Conservation (phyloP, 2,888 invertebrate species). For the Oxyscelio sp. region DNA sequence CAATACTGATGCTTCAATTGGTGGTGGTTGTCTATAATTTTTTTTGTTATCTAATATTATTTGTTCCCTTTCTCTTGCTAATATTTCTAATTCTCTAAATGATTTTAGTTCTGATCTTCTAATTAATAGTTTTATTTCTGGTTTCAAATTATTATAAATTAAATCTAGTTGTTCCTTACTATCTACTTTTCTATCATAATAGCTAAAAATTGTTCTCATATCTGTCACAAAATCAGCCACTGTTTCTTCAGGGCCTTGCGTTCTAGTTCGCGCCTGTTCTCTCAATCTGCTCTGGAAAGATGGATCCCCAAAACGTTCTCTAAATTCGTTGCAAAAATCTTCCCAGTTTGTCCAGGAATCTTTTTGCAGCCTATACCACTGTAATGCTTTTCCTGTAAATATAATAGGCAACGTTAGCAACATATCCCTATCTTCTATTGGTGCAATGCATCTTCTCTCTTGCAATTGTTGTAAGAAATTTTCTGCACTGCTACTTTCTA, state of each 20-base stretch:
- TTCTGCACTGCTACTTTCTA: too few species aligned
- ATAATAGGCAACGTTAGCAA: too few species aligned
- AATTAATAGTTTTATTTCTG: constrained; percentile 17
- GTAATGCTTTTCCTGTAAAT: too few species aligned
- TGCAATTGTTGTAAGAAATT: too few species aligned
- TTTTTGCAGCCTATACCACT: too few species aligned
- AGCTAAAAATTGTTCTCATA: constrained; percentile 24
- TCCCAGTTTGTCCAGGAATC: too few species aligned
- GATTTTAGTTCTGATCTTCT: constrained; percentile 10
- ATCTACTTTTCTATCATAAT: background rate
- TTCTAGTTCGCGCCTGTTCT: constrained; percentile 1
- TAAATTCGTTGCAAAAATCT: too few species aligned
- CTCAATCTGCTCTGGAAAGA: background rate
- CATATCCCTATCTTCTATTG: too few species aligned
- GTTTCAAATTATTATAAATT: too few species aligned
- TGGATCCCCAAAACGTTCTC: too few species aligned
- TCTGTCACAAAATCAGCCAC: too few species aligned
- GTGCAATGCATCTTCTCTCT: too few species aligned
- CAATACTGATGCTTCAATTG: constrained; percentile 1
- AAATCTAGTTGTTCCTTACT: constrained; percentile 15
- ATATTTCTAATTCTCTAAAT: constrained; percentile 13
- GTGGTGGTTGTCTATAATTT: constrained; percentile 6
- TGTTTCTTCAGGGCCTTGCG: constrained; percentile 12
- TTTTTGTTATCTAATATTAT: background rate
- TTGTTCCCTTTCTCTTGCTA: constrained; percentile 21